phyloP scores from a whole-genome alignment of 2,888 invertebrate genomes.

The Odiellus spinosus region DNA sequence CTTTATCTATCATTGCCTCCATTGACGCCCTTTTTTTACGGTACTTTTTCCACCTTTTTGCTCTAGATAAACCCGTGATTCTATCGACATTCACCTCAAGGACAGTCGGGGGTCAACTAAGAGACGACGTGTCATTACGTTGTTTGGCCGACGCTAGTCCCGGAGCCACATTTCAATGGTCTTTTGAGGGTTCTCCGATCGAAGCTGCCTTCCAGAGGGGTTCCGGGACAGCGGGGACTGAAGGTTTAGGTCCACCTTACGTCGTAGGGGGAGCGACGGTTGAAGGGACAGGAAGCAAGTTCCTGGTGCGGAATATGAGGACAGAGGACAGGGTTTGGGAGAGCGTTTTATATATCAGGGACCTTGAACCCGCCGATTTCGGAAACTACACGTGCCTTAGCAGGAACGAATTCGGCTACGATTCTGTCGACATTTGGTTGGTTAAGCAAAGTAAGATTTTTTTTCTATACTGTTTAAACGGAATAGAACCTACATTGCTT shows the following conservation, averaged over 20 bases:
- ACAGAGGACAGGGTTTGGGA: constrained; percentile 59
- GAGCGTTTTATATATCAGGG: constrained; percentile 59
- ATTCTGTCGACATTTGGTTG: constrained; percentile 28
- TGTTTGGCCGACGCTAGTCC: constrained; percentile 63
- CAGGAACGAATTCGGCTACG: constrained; percentile 65
- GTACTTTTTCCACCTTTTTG: too few species aligned
- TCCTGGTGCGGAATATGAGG: constrained; percentile 31
- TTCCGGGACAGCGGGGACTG: too few species aligned
- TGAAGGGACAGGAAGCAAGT: constrained; percentile 4
- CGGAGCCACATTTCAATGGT: constrained; percentile 64
- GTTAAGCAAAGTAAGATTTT: constrained; percentile 49
- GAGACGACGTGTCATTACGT: constrained; percentile 41
- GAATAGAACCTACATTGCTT: too few species aligned
- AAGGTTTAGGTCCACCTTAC: too few species aligned
- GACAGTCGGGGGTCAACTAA: constrained; percentile 69
- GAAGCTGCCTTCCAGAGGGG: too few species aligned
- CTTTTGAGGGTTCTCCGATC: constrained; percentile 2
- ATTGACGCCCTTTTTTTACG: too few species aligned
- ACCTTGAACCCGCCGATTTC: constrained; percentile 67
- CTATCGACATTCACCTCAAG: constrained; percentile 31
- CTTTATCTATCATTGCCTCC: too few species aligned
- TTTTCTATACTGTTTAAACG: too few species aligned
- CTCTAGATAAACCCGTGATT: too few species aligned
- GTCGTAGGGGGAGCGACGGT: background rate
- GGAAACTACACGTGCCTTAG: constrained; percentile 79